Conservation (phyloP, 2,113 vertebrate species). For the Oncorhynchus clarkii region DNA sequence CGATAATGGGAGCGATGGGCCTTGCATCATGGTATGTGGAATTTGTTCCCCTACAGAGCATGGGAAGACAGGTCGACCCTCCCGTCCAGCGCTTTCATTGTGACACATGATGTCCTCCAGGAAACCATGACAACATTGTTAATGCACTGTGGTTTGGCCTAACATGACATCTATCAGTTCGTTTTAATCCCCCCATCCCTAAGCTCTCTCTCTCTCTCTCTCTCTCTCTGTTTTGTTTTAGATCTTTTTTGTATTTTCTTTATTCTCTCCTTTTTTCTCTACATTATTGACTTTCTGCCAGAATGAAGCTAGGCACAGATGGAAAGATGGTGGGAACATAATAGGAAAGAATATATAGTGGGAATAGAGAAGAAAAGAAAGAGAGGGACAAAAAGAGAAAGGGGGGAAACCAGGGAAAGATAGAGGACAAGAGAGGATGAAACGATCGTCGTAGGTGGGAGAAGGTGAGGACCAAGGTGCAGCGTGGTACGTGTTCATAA, state of each 20-base stretch:
- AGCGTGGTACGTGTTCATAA: too few species aligned
- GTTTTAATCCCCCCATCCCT: slow-evolving; percentile 51
- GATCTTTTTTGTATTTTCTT: slow-evolving; percentile 8
- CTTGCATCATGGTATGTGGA: neutral
- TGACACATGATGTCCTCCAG: slow-evolving; percentile 31
- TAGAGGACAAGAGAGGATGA: neutral
- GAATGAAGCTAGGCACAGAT: slow-evolving; percentile 30
- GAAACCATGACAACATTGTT: slow-evolving; percentile 47
- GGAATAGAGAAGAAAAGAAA: slow-evolving; percentile 25
- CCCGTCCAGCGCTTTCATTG: neutral
- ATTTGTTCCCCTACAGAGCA: neutral
- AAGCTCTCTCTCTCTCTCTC: slow-evolving; percentile 21
- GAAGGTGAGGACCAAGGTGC: too few species aligned
- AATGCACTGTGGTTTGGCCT: slow-evolving; percentile 57
- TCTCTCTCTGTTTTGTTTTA: slow-evolving; percentile 3
- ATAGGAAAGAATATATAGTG: slow-evolving; percentile 22
- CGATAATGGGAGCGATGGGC: too few species aligned
- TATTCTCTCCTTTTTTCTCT: neutral
- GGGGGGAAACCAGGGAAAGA: slow-evolving; percentile 16
- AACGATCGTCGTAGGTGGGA: too few species aligned
- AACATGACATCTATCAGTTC: slow-evolving; percentile 48
- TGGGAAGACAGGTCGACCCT: neutral
- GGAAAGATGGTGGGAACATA: slow-evolving; percentile 35
- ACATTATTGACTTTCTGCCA: slow-evolving; percentile 29
- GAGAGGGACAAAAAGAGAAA: neutral